Percentiles rank a stretch among this genome's conserved stretches.
These are phyloP conservation scores for Anaspis maculata DNA, from an alignment of 2,888 invertebrate species.

Conservation along the genomic window DNA sequence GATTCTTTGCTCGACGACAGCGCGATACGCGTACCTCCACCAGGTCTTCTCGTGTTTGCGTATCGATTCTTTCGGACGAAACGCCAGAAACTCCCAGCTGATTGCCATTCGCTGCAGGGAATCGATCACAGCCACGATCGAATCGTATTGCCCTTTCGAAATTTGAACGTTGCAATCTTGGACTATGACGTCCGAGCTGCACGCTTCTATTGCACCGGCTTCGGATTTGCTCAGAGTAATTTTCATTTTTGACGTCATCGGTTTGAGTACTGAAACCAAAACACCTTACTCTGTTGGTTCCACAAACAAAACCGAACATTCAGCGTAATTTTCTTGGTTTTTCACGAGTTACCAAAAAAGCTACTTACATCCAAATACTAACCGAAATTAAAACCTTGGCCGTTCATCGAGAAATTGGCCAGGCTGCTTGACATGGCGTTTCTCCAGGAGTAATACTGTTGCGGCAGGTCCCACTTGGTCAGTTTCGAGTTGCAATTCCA, in stretches of 20 bases:
- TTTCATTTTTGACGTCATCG: conserved; percentile 69
- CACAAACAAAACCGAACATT: not conserved
- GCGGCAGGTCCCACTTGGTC: conserved; percentile 48
- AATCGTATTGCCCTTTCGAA: conserved; percentile 62
- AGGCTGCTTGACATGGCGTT: conserved; percentile 66
- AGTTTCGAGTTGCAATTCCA: conserved; percentile 57
- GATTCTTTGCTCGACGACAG: conserved; percentile 62
- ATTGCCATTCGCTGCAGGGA: conserved; percentile 57
- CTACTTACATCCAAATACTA: conserved; percentile 38
- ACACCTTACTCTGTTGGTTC: conserved; percentile 13
- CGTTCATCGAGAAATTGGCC: conserved; percentile 67
- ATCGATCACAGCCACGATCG: conserved; percentile 48
- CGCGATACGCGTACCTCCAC: conserved; percentile 70
- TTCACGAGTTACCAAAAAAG: not conserved
- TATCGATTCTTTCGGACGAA: conserved; percentile 38
- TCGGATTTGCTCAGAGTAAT: conserved; percentile 54
- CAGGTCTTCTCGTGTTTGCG: conserved; percentile 54
- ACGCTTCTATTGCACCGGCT: conserved; percentile 51
- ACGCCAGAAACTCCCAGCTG: conserved; percentile 49
- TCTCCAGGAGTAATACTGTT: conserved; percentile 63
- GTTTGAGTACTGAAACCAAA: conserved; percentile 70
- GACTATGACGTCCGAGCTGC: conserved; percentile 61
- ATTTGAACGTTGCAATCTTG: conserved; percentile 69
- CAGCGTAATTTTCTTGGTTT: not conserved
- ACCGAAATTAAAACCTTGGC: conserved; percentile 74